Evolutionary conservation across 2,888 invertebrate genomes (phyloP).

Genomic region (Myopa testacea): DNA sequence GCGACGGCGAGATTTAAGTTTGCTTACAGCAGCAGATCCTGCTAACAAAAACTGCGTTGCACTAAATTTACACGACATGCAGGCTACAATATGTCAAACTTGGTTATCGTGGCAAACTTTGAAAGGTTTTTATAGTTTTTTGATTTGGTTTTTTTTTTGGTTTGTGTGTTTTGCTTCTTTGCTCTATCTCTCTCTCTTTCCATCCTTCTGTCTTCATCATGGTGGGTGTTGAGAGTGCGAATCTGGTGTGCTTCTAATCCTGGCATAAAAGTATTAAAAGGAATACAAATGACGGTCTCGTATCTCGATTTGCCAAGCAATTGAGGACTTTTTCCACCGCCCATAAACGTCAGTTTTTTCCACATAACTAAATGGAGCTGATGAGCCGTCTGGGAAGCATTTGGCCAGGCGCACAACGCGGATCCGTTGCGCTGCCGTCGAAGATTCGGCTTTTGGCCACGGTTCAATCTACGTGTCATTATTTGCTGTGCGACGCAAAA

Average conservation of each 20-base stretch:
- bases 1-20: background rate
- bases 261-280: slow-evolving; percentile 24
- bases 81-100: slow-evolving; percentile 28
- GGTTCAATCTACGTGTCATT: slow-evolving; percentile 53
- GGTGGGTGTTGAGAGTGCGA: background rate
- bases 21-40: background rate
- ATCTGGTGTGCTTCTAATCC: slow-evolving; percentile 23
- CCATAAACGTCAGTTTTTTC: slow-evolving; percentile 15
- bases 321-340: slow-evolving; percentile 24
- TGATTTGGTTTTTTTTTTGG: background rate
- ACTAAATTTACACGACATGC: slow-evolving; percentile 19
- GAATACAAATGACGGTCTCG: slow-evolving; percentile 24
- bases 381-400: slow-evolving; percentile 20
- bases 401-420: background rate
- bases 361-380: background rate
- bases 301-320: slow-evolving; percentile 23
- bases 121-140: background rate
- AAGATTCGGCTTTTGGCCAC: slow-evolving; percentile 51
- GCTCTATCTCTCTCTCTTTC: background rate
- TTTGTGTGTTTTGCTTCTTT: background rate
- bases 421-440: background rate
- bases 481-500: slow-evolving; percentile 34
- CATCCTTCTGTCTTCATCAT: background rate
- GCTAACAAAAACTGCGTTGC: slow-evolving; percentile 1
- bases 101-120: slow-evolving; percentile 9